These are phyloP conservation scores for Hemithea aestivaria DNA, from an alignment of 2,888 invertebrate genomes.

Conservation along the genomic window DNA sequence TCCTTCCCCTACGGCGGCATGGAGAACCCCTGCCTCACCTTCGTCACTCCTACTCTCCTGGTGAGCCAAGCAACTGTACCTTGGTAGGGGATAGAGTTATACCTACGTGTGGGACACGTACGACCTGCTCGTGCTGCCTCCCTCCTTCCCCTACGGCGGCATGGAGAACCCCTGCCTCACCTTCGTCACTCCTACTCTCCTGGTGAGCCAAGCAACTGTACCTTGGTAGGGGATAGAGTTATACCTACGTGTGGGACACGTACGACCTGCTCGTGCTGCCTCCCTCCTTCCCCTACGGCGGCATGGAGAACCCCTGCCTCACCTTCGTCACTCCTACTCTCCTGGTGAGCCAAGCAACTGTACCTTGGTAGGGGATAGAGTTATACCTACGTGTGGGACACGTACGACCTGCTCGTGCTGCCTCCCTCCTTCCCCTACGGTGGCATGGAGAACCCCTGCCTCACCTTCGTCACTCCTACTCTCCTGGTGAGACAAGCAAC, in stretches of 20 bases:
- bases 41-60: slow-evolving; percentile 95
- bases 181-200: slow-evolving; percentile 94
- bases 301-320: slow-evolving; percentile 98
- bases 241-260: slow-evolving; percentile 93
- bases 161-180: slow-evolving; percentile 99
- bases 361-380: too few relatives aligned
- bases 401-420: slow-evolving; percentile 92
- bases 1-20: slow-evolving; percentile 97
- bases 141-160: slow-evolving; percentile 96
- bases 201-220: too few relatives aligned
- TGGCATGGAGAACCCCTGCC: slow-evolving; percentile 98
- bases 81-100: slow-evolving; percentile 90
- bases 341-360: too few relatives aligned
- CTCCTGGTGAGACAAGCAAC: slow-evolving; percentile 88
- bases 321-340: slow-evolving; percentile 97
- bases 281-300: slow-evolving; percentile 96
- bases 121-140: slow-evolving; percentile 93
- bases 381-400: slow-evolving; percentile 94
- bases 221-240: too few relatives aligned
- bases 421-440: slow-evolving; percentile 97
- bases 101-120: slow-evolving; percentile 95
- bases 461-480: slow-evolving; percentile 97
- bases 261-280: slow-evolving; percentile 95
- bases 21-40: slow-evolving; percentile 98
- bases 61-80: too few relatives aligned